These are phyloP conservation scores for Bemisia tabaci DNA, from an alignment of 1,140 invertebrate species.

Conservation along the genomic window DNA sequence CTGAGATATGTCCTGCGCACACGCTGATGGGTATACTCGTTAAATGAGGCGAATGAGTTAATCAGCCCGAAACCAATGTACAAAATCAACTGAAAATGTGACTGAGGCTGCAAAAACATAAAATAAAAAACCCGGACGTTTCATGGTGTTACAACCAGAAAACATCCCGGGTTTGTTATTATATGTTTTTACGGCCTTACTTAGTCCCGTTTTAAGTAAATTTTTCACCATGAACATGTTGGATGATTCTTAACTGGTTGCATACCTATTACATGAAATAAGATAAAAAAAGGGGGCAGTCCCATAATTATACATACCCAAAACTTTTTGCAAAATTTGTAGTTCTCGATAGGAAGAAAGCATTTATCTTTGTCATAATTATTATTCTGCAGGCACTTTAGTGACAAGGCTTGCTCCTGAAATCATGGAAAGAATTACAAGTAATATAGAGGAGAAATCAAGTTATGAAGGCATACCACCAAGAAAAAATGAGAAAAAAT, in stretches of 20 bases:
- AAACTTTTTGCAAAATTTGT: constrained; percentile 46
- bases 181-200: background rate
- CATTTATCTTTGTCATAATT: constrained; percentile 44
- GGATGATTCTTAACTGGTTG: background rate
- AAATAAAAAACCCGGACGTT: too few relatives aligned
- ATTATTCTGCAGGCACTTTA: constrained; percentile 42
- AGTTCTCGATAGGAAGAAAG: constrained; percentile 44
- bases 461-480: too few relatives aligned
- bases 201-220: background rate
- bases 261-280: background rate
- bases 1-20: too few relatives aligned
- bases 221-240: background rate
- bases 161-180: background rate
- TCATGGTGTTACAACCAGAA: background rate
- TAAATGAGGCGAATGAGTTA: too few relatives aligned
- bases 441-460: too few relatives aligned
- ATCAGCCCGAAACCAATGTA: too few relatives aligned
- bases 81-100: too few relatives aligned
- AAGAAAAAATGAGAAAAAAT: too few relatives aligned
- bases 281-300: too few relatives aligned
- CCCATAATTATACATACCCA: constrained; percentile 40
- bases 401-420: constrained; percentile 38
- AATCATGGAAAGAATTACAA: background rate
- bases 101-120: too few relatives aligned
- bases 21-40: too few relatives aligned